Evolutionary conservation across 2,113 vertebrate genomes (phyloP).

Genomic region (Garra rufa): DNA sequence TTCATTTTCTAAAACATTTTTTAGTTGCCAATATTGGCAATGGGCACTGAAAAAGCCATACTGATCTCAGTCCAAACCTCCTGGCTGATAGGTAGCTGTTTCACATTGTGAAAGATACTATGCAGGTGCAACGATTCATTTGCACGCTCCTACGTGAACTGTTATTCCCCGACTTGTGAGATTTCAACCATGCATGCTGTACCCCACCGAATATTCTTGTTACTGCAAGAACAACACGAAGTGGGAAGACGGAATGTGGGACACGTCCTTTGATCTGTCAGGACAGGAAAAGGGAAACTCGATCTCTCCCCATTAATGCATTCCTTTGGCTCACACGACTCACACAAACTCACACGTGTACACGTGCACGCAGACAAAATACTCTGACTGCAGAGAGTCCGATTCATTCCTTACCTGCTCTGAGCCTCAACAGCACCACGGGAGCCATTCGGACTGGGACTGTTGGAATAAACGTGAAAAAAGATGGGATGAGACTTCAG

Average conservation of each 20-base stretch:
- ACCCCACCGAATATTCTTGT: not conserved
- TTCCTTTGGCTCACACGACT: constrained; percentile 53
- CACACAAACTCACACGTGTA: not conserved
- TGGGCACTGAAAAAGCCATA: not conserved
- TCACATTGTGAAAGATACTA: not conserved
- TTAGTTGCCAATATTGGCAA: not conserved
- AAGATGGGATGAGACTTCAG: not conserved
- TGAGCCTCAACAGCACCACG: constrained; percentile 71
- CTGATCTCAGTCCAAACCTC: not conserved
- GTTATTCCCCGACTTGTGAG: not conserved
- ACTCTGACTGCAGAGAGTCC: not conserved
- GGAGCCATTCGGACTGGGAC: constrained; percentile 77
- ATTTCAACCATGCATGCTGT: not conserved
- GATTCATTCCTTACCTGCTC: constrained; percentile 71
- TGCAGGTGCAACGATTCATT: constrained; percentile 6
- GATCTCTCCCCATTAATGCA: constrained; percentile 62
- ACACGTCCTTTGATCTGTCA: constrained; percentile 72
- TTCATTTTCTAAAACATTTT: too few species aligned
- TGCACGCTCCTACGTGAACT: not conserved
- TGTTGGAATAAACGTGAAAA: constrained; percentile 47
- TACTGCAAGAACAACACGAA: constrained; percentile 38
- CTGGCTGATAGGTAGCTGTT: not conserved
- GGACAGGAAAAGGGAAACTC: constrained; percentile 66
- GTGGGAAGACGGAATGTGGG: constrained; percentile 58
- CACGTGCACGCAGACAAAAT: not conserved